Evolutionary conservation across 1,140 invertebrate genomes (phyloP).

Genomic region (Pseudoatta argentina): DNA sequence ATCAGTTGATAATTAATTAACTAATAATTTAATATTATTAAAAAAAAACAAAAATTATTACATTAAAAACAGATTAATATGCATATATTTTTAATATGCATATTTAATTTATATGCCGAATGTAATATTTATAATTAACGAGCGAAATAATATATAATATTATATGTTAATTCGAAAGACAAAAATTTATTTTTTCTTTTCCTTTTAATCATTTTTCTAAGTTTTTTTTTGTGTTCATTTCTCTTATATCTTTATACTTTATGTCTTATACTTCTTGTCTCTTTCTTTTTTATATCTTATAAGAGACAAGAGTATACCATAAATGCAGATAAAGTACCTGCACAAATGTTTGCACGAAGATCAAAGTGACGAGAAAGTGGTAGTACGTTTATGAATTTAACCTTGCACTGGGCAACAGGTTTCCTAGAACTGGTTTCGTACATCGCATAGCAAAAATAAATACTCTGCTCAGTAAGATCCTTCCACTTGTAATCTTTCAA

Average conservation of each 20-base stretch:
- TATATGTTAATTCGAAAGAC: neutral
- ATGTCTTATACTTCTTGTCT: too few species aligned
- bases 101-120: neutral
- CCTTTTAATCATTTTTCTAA: neutral
- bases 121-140: neutral
- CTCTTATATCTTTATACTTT: neutral
- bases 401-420: slow-evolving; percentile 37
- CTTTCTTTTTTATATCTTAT: neutral
- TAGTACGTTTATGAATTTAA: slow-evolving; percentile 31
- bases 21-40: neutral
- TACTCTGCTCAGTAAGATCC: neutral
- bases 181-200: neutral
- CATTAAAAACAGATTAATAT: neutral
- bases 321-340: neutral
- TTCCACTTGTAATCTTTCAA: neutral
- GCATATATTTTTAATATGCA: neutral
- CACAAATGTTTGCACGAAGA: slow-evolving; percentile 4
- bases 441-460: neutral
- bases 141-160: neutral
- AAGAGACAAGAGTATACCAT: neutral
- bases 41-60: neutral
- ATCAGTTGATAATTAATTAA: too few species aligned
- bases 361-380: slow-evolving; percentile 11
- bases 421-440: slow-evolving; percentile 39
- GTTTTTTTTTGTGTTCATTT: neutral